phyloP scores from a whole-genome alignment of 1,140 invertebrate species.

The Hestina assimilis region DNA sequence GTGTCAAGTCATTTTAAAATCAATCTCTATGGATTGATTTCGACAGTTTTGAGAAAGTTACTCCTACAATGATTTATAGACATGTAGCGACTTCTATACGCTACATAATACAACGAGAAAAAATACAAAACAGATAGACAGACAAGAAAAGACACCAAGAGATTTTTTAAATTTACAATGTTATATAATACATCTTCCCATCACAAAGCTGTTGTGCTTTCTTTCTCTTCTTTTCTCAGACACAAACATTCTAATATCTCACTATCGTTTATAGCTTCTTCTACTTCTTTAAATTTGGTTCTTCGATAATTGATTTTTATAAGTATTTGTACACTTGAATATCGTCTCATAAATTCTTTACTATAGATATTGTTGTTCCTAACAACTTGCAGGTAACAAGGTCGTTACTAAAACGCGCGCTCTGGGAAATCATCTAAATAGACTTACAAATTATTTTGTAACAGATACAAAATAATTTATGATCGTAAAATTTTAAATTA shows the following conservation, averaged over 20 bases:
- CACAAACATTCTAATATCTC: too few species aligned
- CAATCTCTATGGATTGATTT: too few species aligned
- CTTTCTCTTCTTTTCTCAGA: too few species aligned
- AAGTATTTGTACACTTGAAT: slow-evolving; percentile 16
- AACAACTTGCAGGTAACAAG: slow-evolving; percentile 14
- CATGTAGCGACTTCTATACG: too few species aligned
- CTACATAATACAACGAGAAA: too few species aligned
- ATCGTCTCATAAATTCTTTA: slow-evolving; percentile 1
- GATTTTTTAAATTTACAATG: too few species aligned
- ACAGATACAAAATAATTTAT: neutral
- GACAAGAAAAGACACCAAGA: too few species aligned
- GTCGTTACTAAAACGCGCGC: slow-evolving; percentile 19
- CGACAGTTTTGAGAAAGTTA: too few species aligned
- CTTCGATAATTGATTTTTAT: slow-evolving; percentile 22
- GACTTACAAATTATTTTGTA: slow-evolving; percentile 14
- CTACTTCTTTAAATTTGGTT: neutral
- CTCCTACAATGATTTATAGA: too few species aligned
- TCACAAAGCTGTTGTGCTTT: neutral
- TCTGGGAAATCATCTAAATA: slow-evolving; percentile 22
- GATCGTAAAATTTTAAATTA: neutral
- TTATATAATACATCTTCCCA: neutral
- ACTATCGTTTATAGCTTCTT: too few species aligned
- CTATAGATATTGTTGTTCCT: slow-evolving; percentile 15
- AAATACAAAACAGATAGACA: too few species aligned
- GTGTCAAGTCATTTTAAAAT: too few species aligned